Evolutionary conservation across 2,888 invertebrate species (phyloP).

Genomic region (Sepioteuthis lessoniana): DNA sequence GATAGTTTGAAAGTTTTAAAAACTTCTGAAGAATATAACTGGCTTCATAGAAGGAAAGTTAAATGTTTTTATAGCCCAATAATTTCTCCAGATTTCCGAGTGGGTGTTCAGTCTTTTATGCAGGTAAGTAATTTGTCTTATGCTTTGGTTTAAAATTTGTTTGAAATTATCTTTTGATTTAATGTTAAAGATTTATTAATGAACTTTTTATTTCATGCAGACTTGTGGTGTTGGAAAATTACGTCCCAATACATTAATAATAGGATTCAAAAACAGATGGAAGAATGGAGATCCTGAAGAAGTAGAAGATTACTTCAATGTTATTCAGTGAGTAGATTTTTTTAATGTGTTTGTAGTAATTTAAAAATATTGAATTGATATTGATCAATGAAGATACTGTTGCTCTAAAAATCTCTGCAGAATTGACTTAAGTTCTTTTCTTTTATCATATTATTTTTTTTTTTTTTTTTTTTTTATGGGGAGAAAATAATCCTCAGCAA

Average conservation of each 20-base stretch:
- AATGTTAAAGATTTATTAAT: background rate
- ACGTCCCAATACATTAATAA: slow-evolving; percentile 91
- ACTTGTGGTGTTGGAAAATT: slow-evolving; percentile 92
- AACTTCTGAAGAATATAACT: slow-evolving; percentile 78
- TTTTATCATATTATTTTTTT: too few relatives aligned
- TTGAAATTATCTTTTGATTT: background rate
- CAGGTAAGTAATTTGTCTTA: slow-evolving; percentile 79
- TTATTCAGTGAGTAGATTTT: slow-evolving; percentile 89
- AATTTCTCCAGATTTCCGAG: slow-evolving; percentile 74
- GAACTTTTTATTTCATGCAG: background rate
- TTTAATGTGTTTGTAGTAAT: background rate
- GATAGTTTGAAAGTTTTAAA: slow-evolving; percentile 62
- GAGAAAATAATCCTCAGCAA: too few relatives aligned
- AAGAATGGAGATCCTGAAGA: slow-evolving; percentile 84
- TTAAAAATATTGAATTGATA: too few relatives aligned
- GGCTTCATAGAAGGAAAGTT: slow-evolving; percentile 87
- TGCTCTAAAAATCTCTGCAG: too few relatives aligned
- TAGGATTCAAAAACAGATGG: slow-evolving; percentile 98
- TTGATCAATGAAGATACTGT: too few relatives aligned
- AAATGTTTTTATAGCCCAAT: slow-evolving; percentile 89
- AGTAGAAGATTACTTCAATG: slow-evolving; percentile 91
- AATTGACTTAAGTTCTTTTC: background rate
- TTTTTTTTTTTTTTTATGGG: too few relatives aligned
- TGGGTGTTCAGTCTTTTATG: slow-evolving; percentile 87
- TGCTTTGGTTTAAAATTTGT: background rate